Base-by-base conservation (phyloP, 2,888 invertebrate species). In the Unio pictorum region DNA sequence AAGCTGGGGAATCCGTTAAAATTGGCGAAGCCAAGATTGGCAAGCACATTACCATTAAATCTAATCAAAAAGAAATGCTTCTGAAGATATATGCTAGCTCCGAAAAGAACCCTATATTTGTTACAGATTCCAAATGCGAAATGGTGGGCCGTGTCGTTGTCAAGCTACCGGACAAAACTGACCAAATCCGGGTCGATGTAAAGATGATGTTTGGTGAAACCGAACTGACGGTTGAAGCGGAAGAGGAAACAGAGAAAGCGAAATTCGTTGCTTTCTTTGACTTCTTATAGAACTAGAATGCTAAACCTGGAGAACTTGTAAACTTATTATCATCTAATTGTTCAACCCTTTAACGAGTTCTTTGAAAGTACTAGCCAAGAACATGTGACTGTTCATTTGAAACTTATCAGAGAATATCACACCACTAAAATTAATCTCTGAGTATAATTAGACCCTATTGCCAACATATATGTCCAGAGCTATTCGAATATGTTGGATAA, bases 161-260 rank as follows among this genome's bases (percentile, higher is more conserved):
- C 6, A 72, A 75, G 56, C 64, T 80, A 30, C 80, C 80, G 20
- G 79, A 78, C 17, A 61, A 66, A 6, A 73, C 75, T 6, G 78
- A 79, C 15, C 74, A 73, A 63, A 71, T 79, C 1, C 67, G 72
- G 28, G 81, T 80, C 1, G 79, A 79, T 60, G 78, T 80, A 2
- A 73, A 71, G n/a, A 79, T 81, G 78, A 79, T 80, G 73, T 78
- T 81, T 68, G 81, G 81, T 4, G 78, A 76, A 64, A 80, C 80
- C 26, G 80, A 81, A 67, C 67, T 81, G 23, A 74, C 69, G 61
- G 80, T 80, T 20, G 75, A 80, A 63, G 81, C 80, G 7, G 68
- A 76, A 54, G 76, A 76, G 57, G 67, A 73, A 15, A 59, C 71
- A 11, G 70, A 62, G 15, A 69, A 75, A n/a, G 68, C 61, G 20